Evolutionary conservation across 2,888 invertebrate species (phyloP).

Genomic region (Bursaphelenchus okinawaensis): DNA sequence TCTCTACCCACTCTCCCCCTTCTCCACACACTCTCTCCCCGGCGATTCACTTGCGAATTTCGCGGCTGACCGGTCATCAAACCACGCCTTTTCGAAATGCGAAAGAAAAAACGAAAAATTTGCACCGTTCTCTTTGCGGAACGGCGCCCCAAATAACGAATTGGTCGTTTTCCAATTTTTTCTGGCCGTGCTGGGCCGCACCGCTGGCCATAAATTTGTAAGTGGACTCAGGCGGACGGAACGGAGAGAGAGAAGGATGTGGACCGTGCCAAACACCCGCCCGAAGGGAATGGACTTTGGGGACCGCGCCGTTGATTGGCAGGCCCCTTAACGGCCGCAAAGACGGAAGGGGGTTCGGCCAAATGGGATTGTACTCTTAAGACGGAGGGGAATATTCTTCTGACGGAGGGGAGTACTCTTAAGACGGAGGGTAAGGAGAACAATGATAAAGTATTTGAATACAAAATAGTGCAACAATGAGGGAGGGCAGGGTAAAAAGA

Average conservation of each 20-base stretch:
- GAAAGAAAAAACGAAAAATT: no score
- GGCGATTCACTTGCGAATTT: background rate
- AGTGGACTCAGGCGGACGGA: slow-evolving; percentile 20
- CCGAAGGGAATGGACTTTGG: slow-evolving; percentile 6
- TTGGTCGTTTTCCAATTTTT: background rate
- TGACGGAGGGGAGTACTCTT: no score
- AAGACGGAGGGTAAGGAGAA: no score
- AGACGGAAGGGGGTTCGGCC: background rate
- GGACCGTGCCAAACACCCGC: slow-evolving; percentile 48
- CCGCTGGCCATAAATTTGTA: background rate
- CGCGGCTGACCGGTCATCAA: background rate
- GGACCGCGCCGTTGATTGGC: background rate
- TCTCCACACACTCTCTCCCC: background rate
- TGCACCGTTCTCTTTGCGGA: background rate
- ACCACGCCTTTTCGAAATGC: background rate
- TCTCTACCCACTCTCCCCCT: background rate
- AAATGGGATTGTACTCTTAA: background rate
- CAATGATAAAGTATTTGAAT: no score
- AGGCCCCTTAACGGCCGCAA: background rate
- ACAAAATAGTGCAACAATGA: no score
- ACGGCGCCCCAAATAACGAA: background rate
- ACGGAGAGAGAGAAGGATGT: slow-evolving; percentile 44
- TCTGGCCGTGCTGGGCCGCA: background rate
- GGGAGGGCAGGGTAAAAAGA: no score
- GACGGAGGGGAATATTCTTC: no score